Evolutionary conservation across 2,113 vertebrate species (phyloP), one percentile per base, ranked within the genome.

Genomic region (Festucalex cinctus): DNA sequence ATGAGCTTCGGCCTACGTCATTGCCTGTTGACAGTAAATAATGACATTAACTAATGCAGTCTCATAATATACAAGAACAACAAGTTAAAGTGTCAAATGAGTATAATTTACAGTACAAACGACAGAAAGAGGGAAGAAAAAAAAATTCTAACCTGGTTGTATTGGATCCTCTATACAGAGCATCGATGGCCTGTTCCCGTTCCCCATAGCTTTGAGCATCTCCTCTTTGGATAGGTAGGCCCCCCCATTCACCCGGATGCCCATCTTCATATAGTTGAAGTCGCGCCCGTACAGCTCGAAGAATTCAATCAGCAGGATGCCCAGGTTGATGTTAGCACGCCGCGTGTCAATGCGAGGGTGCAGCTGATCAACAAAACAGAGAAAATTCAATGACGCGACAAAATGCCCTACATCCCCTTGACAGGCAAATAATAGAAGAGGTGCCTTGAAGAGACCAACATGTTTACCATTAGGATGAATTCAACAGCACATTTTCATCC

Each of bases 241-340:
- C 13, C 96, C 97, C 37, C 94, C 94, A 67, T 95, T 98, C 91
- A 99, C 96, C 81, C 94, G 92, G 85, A 99, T 96, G 76, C 95
- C 95, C 5, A 94, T 96, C 90, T 98, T 96, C 89, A 96, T 90
- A 88, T 99, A 98, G 90, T 98, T 98, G 81, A 99, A 99, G 82
- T 97, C 93, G 56, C 94, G 94, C 78, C 97, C 95, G 57, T 98
- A 99, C 48, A 99, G 93, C 89, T 97, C 95, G 87, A 99, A 99
- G 91, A 99, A 99, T 87, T 99, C 97, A 72, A 98, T 98, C 77
- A 99, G 94, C 84, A 99, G 94, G 88, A 98, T 93, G 84, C 97
- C 97, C 79, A 98, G 94, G 91, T 99, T 98, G 77, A 95, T 94
- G 88, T 91, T 95, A 82, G 94, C 83, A 57, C 93, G 94, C 36